phyloP scores from a whole-genome alignment of 2,797 vertebrate species.

The Serranus cabrilla region DNA sequence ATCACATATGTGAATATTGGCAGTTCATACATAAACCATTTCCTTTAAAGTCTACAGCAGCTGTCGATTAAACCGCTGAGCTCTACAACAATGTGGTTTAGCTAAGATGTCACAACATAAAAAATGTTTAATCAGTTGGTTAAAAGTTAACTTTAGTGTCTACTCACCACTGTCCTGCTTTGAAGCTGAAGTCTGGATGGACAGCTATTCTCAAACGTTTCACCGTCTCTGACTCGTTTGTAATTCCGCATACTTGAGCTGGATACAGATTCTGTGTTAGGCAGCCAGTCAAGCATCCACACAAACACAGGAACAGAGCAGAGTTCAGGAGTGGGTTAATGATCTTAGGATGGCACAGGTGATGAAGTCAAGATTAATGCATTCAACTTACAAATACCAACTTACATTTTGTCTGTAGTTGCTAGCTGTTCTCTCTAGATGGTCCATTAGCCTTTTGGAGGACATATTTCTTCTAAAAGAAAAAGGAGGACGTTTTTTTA shows the following conservation, averaged over 20 bases:
- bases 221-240: slow-evolving; percentile 89
- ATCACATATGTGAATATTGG: too few species aligned
- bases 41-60: too few species aligned
- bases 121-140: neutral
- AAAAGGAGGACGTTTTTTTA: slow-evolving; percentile 45
- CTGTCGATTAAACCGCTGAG: too few species aligned
- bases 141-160: neutral
- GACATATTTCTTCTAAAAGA: slow-evolving; percentile 86
- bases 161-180: slow-evolving; percentile 97
- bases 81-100: too few species aligned
- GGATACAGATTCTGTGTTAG: slow-evolving; percentile 86
- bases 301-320: slow-evolving; percentile 9
- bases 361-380: neutral
- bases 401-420: slow-evolving; percentile 92
- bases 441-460: slow-evolving; percentile 89
- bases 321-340: slow-evolving; percentile 7
- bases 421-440: slow-evolving; percentile 92
- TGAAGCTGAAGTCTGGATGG: slow-evolving; percentile 92
- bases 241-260: slow-evolving; percentile 91
- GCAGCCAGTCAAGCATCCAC: slow-evolving; percentile 13
- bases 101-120: neutral
- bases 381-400: slow-evolving; percentile 22
- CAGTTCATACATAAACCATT: too few species aligned
- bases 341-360: neutral
- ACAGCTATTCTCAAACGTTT: slow-evolving; percentile 91